Evolutionary conservation across 1,140 invertebrate species (phyloP), one percentile per base, ranked within the genome.

Genomic region (Popillia japonica): DNA sequence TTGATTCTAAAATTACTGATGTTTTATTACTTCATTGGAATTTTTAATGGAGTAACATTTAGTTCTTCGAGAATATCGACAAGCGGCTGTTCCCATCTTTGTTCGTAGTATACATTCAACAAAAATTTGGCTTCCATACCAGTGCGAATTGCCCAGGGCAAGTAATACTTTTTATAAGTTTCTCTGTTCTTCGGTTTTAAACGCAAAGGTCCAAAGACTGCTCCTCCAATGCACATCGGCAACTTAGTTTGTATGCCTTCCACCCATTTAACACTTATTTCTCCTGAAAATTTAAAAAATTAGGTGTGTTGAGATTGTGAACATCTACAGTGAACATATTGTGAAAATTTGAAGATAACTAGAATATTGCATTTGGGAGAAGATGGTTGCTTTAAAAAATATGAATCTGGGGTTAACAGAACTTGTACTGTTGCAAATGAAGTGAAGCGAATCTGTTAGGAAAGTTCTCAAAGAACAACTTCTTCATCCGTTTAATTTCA

Each of bases 211-310:
- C 96, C 96, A 89, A 97, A 96, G 76, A 98, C 89, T 0, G 93
- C 96, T 48, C 93, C 96, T 78, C 91, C 90, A 72, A 96, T 89
- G 85, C 96, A 98, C 96, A 98, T 98, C 1, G 97, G 96, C 40
- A 98, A 86, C 76, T 90, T 92, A 17, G 93, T 95, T 87, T 98
- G 97, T 68, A 99, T 91, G 7, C 92, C 97, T 91, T 99, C 98
- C 76, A 99, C 91, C 96, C 97, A 99, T 88, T 99, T 99, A 6
- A 99, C 95, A 7, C 95, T 92, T 17, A 99, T 96, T 90, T 98
- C 94, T 72, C 92, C 91, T 90, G 79, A 74, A 87, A 82, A n/a
- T n/a, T n/a, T n/a, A n/a, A n/a, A n/a, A n/a, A n/a, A n/a, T n/a
- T n/a, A n/a, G n/a, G n/a, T n/a, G n/a, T n/a, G n/a, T n/a, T n/a